A percentile compares a stretch with the other conserved stretches of the same genome.
Evolutionary conservation across 1,140 invertebrate genomes (phyloP).

Genomic region (Magallana ariakensis): DNA sequence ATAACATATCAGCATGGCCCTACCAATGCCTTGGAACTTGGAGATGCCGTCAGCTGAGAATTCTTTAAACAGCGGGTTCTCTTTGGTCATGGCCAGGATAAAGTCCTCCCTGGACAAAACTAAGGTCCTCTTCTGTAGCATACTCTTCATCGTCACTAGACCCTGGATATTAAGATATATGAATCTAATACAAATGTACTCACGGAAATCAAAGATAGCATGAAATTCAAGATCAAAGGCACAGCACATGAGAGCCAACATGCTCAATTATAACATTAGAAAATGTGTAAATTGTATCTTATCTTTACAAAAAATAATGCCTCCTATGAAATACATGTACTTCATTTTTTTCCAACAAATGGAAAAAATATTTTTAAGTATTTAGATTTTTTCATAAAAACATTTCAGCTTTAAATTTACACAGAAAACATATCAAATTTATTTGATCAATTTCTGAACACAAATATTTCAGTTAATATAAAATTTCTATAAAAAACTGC

Average conservation of each 20-base stretch:
- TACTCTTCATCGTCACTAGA: slow-evolving; percentile 61
- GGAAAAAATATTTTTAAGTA: no score
- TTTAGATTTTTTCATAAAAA: no score
- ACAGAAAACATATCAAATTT: no score
- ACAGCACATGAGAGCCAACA: no score
- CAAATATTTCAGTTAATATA: no score
- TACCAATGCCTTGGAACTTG: slow-evolving; percentile 72
- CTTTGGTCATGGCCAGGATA: slow-evolving; percentile 87
- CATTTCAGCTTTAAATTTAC: no score
- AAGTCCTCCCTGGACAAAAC: slow-evolving; percentile 88
- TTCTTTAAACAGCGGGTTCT: slow-evolving; percentile 83
- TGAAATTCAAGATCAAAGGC: neutral
- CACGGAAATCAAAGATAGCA: neutral
- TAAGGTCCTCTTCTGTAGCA: slow-evolving; percentile 81
- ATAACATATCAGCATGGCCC: slow-evolving; percentile 14
- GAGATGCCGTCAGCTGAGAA: slow-evolving; percentile 82
- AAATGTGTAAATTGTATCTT: neutral
- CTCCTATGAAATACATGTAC: no score
- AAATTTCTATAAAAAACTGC: no score
- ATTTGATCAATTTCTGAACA: no score
- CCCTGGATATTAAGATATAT: slow-evolving; percentile 54
- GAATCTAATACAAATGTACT: neutral
- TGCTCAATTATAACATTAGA: no score
- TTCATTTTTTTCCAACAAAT: no score
- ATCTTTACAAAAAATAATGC: neutral